phyloP scores from a whole-genome alignment of 2,113 vertebrate species.

The Corythoichthys haematopterus region DNA sequence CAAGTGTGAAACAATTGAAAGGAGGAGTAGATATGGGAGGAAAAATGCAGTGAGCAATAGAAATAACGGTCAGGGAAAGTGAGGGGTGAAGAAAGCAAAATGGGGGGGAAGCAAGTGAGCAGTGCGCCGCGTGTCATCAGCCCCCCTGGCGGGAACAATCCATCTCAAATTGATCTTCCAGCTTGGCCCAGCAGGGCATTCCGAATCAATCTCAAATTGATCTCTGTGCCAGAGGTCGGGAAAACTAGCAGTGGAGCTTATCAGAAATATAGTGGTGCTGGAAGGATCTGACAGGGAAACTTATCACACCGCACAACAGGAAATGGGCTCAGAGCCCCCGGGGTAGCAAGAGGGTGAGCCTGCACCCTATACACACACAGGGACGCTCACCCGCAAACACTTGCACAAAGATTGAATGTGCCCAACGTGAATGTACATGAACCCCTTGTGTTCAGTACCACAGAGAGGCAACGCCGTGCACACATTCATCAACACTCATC shows the following conservation, averaged over 20 bases:
- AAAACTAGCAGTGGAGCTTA: slow-evolving; percentile 79
- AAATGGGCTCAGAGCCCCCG: slow-evolving; percentile 72
- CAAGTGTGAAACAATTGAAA: slow-evolving; percentile 52
- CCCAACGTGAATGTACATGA: slow-evolving; percentile 47
- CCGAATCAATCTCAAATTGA: slow-evolving; percentile 82
- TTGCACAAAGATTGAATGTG: slow-evolving; percentile 41
- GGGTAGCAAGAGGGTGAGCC: slow-evolving; percentile 60
- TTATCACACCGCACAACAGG: slow-evolving; percentile 76
- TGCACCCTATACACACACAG: slow-evolving; percentile 39
- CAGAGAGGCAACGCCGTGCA: slow-evolving; percentile 19
- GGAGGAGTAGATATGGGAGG: slow-evolving; percentile 26
- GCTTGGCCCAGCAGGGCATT: slow-evolving; percentile 74
- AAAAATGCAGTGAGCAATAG: slow-evolving; percentile 41
- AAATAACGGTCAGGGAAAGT: slow-evolving; percentile 47
- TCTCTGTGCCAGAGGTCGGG: slow-evolving; percentile 77
- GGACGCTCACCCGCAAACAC: slow-evolving; percentile 24
- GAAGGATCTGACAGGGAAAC: slow-evolving; percentile 80
- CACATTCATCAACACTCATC: slow-evolving; percentile 17
- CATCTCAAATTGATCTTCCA: slow-evolving; percentile 80
- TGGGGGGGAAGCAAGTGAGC: slow-evolving; percentile 55
- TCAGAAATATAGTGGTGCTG: slow-evolving; percentile 80
- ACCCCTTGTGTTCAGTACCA: slow-evolving; percentile 39
- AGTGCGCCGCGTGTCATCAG: slow-evolving; percentile 66
- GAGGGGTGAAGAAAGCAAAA: slow-evolving; percentile 57
- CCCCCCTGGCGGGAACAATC: slow-evolving; percentile 76